These are phyloP conservation scores for Drosophila prosaltans DNA, from an alignment of 1,140 invertebrate genomes.

Conservation along the genomic window DNA sequence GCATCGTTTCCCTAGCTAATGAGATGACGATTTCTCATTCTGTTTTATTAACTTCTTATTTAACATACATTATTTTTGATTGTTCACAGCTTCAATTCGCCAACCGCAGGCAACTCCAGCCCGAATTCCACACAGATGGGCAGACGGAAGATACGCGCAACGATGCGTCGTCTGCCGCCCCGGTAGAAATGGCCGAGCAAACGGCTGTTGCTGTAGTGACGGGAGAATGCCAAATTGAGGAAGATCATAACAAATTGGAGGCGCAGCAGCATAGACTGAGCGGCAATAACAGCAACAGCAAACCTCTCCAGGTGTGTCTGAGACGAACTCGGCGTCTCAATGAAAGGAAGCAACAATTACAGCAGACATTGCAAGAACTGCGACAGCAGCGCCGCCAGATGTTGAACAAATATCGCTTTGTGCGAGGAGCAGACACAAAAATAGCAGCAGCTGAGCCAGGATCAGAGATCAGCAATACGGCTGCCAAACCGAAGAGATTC, in stretches of 20 bases:
- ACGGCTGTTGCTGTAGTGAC: slow-evolving; percentile 24
- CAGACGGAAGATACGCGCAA: slow-evolving; percentile 60
- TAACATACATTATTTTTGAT: not conserved
- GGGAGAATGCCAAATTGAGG: not conserved
- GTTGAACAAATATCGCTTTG: slow-evolving; percentile 47
- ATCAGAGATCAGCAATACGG: not conserved
- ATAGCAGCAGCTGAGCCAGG: not conserved
- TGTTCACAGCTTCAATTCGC: slow-evolving; percentile 66
- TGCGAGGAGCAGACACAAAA: slow-evolving; percentile 25
- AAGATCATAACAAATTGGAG: not conserved
- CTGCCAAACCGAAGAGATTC: slow-evolving; percentile 15
- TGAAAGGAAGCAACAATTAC: slow-evolving; percentile 17
- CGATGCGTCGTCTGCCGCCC: slow-evolving; percentile 59
- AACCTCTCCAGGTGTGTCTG: not conserved
- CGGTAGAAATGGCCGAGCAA: slow-evolving; percentile 66
- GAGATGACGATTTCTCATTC: too few relatives aligned
- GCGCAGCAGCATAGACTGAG: not conserved
- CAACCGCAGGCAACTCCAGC: slow-evolving; percentile 44
- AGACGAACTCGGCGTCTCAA: slow-evolving; percentile 6
- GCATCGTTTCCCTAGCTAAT: too few relatives aligned
- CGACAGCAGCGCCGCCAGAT: slow-evolving; percentile 14
- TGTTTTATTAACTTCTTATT: too few relatives aligned
- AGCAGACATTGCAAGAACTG: slow-evolving; percentile 21
- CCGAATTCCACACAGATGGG: slow-evolving; percentile 46
- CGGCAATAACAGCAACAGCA: slow-evolving; percentile 1